These are phyloP conservation scores for Ryuthela nishihirai DNA, from an alignment of 2,888 invertebrate species.

Conservation along the genomic window DNA sequence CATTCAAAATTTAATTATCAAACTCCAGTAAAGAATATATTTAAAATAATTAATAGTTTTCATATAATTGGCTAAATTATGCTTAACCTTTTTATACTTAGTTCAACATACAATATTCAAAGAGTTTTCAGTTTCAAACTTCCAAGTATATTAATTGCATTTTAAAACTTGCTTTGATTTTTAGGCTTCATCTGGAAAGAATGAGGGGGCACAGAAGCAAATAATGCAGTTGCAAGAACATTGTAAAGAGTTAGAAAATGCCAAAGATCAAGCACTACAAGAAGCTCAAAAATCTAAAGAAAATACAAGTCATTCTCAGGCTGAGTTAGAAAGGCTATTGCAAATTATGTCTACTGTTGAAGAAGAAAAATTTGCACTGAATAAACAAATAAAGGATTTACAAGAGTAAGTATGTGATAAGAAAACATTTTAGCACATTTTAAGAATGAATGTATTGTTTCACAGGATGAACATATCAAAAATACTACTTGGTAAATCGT, in stretches of 20 bases:
- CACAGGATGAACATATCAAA: too few species aligned
- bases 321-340: conserved; percentile 82
- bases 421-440: background rate
- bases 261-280: conserved; percentile 44
- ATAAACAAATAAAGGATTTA: conserved; percentile 85
- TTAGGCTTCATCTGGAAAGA: conserved; percentile 1
- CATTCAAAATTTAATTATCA: too few species aligned
- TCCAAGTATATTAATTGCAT: too few species aligned
- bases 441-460: background rate
- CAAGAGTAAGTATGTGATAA: conserved; percentile 68
- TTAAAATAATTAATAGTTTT: too few species aligned
- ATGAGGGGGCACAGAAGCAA: conserved; percentile 12
- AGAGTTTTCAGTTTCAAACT: too few species aligned
- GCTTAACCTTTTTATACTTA: too few species aligned
- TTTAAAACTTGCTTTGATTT: too few species aligned
- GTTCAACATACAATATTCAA: too few species aligned
- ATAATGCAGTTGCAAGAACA: conserved; percentile 39
- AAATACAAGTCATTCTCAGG: conserved; percentile 73
- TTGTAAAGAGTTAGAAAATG: conserved; percentile 44
- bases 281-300: conserved; percentile 70
- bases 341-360: conserved; percentile 90
- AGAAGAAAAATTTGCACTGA: conserved; percentile 86
- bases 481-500: background rate
- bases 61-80: too few species aligned
- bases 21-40: too few species aligned